Base-by-base conservation (phyloP, 1,140 invertebrate species). In the Drosophila ohnishii region DNA sequence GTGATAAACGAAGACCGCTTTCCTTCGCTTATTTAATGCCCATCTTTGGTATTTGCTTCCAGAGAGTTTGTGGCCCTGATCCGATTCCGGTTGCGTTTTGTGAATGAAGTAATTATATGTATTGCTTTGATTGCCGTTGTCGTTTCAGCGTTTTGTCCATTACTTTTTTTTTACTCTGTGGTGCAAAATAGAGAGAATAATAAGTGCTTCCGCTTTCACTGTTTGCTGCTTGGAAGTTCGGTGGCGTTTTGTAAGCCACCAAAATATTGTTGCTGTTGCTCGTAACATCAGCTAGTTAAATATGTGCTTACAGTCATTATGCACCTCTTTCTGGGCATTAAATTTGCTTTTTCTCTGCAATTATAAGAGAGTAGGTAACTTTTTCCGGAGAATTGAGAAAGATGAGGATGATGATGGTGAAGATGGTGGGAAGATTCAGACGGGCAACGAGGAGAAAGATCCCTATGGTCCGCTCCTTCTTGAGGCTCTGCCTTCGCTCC, bases 121-220 rank as follows among this genome's bases (percentile, higher is more conserved):
- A 57, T 69, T 69, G 57, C 64, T 67, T 77, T 77, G 64, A 77
- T 77, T 77, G 74, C 74, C 35, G 64, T 61, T 61, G 73, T 77
- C 73, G 63, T 77, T 70, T 44, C 35, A 76, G 28, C 35, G 64
- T 76, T 75, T 76, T 67, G 73, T 67, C 63, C 73, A 76, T 59
- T 51, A 67, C 55, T 75, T 67, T 72, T 72, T 75, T 62, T 53
- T 19, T 53, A 25, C 37, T 74, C 40, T 39, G n/a, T 60, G 75
- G 74, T 73, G 79, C 78, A 75, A 77, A 81, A 73, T 81, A 71
- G 60, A 67, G 64, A 73, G 63, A 82, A 81, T 77, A 75, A 78
- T 74, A 77, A 73, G 35, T 82, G 80, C 75, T 83, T 83, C 80
- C 80, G 80, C 80, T 84, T 84, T 84, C 80, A 84, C 80, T 80